Evolutionary conservation across 2,888 invertebrate species (phyloP).

Genomic region (Idaea straminata): DNA sequence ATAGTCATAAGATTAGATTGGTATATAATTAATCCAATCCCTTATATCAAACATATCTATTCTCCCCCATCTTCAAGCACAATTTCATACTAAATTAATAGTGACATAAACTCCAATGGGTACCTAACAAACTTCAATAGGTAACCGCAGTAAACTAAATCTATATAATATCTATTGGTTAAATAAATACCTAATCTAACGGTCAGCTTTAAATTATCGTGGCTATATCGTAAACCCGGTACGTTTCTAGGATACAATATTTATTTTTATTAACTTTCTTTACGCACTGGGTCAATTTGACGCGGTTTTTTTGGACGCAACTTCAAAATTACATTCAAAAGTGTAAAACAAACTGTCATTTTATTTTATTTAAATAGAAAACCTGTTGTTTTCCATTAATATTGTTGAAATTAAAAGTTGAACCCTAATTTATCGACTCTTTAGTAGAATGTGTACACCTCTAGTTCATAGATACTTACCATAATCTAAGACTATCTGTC

Average conservation of each 20-base stretch:
- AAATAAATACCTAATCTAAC: slow-evolving; percentile 69
- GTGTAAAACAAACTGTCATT: too few species aligned
- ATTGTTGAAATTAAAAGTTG: too few species aligned
- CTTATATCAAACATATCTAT: neutral
- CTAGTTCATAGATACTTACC: too few species aligned
- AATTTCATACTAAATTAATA: slow-evolving; percentile 29
- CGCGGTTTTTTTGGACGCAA: slow-evolving; percentile 18
- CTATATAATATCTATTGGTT: slow-evolving; percentile 24
- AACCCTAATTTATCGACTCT: too few species aligned
- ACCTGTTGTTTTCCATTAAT: too few species aligned
- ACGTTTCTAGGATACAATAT: slow-evolving; percentile 60
- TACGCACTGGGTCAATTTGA: slow-evolving; percentile 40
- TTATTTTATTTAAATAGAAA: neutral
- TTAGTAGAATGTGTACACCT: too few species aligned
- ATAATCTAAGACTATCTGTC: too few species aligned
- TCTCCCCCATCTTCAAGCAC: slow-evolving; percentile 6
- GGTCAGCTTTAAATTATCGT: slow-evolving; percentile 65
- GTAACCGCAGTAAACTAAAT: slow-evolving; percentile 6
- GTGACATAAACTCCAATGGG: slow-evolving; percentile 12
- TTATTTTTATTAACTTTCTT: slow-evolving; percentile 64
- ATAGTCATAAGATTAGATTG: too few species aligned
- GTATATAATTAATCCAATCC: neutral
- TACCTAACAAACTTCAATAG: slow-evolving; percentile 17
- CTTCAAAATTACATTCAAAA: neutral
- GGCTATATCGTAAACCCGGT: slow-evolving; percentile 65